A percentile compares a stretch with the other conserved stretches of the same genome.
These are phyloP conservation scores for Oncorhynchus kisutch DNA, from an alignment of 2,113 vertebrate species.

Conservation along the genomic window DNA sequence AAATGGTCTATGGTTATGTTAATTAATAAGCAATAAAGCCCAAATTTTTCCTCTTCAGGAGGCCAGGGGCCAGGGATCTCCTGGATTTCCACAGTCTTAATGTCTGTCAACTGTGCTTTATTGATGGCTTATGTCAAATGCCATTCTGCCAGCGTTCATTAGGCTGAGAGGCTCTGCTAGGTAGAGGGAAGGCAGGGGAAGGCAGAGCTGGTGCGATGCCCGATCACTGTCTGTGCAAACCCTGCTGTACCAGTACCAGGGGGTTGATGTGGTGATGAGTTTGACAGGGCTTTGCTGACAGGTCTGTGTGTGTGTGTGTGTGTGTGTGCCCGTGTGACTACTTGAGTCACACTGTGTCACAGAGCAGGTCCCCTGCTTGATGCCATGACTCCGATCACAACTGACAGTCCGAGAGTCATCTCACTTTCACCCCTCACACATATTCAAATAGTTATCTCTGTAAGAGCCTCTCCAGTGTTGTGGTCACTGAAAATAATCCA, in stretches of 20 bases:
- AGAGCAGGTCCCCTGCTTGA: constrained; percentile 61
- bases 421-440: constrained; percentile 64
- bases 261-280: constrained; percentile 65
- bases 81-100: constrained; percentile 35
- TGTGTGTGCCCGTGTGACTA: constrained; percentile 14
- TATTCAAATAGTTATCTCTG: constrained; percentile 61
- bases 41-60: constrained; percentile 1
- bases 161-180: constrained; percentile 64
- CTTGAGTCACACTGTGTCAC: constrained; percentile 53
- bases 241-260: constrained; percentile 41
- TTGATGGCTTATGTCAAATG: constrained; percentile 77
- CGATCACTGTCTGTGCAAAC: constrained; percentile 52
- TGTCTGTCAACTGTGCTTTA: constrained; percentile 70
- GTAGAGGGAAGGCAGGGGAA: constrained; percentile 60
- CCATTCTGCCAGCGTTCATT: constrained; percentile 75
- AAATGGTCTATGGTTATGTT: too few species aligned
- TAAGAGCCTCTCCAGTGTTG: neutral
- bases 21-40: too few species aligned
- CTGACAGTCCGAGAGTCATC: constrained; percentile 69
- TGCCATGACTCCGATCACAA: constrained; percentile 56
- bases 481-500: neutral
- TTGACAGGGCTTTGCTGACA: constrained; percentile 69
- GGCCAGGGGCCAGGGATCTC: constrained; percentile 28
- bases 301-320: constrained; percentile 36
- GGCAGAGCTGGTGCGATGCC: constrained; percentile 61